These are phyloP conservation scores for Bathynomus jamesi DNA, from an alignment of 1,140 invertebrate genomes.

Conservation along the genomic window DNA sequence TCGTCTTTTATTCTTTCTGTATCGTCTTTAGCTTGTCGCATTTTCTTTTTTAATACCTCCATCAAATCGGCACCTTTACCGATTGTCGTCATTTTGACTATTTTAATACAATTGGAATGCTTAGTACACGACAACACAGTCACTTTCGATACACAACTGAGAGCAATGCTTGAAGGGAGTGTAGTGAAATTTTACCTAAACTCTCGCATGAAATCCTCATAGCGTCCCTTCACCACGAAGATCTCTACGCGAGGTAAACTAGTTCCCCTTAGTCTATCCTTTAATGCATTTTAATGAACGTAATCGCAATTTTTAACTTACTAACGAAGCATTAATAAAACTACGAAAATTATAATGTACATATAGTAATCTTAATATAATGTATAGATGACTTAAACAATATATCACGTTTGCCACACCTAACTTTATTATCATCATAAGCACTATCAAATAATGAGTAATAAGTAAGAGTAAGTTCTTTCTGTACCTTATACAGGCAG, in stretches of 20 bases:
- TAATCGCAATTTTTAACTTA: no score
- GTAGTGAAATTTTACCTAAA: neutral
- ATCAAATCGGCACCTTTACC: conserved; percentile 37
- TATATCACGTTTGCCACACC: neutral
- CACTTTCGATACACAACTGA: neutral
- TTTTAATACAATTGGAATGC: neutral
- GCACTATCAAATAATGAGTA: neutral
- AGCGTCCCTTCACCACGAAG: neutral
- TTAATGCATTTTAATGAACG: no score
- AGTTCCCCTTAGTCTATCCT: no score
- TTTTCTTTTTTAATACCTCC: conserved; percentile 38
- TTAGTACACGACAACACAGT: neutral
- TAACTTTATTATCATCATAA: neutral
- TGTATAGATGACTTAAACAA: neutral
- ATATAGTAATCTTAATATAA: neutral
- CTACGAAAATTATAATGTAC: no score
- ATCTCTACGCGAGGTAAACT: neutral
- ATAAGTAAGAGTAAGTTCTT: neutral
- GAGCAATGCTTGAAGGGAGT: neutral
- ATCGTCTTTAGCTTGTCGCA: conserved; percentile 38
- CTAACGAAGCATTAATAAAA: no score
- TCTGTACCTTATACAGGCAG: no score
- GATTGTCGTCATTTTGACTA: conserved; percentile 31
- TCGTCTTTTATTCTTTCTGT: conserved; percentile 36
- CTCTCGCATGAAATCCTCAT: neutral